Evolutionary conservation across 2,888 invertebrate species (phyloP).

Genomic region (Platycnemis pennipes): DNA sequence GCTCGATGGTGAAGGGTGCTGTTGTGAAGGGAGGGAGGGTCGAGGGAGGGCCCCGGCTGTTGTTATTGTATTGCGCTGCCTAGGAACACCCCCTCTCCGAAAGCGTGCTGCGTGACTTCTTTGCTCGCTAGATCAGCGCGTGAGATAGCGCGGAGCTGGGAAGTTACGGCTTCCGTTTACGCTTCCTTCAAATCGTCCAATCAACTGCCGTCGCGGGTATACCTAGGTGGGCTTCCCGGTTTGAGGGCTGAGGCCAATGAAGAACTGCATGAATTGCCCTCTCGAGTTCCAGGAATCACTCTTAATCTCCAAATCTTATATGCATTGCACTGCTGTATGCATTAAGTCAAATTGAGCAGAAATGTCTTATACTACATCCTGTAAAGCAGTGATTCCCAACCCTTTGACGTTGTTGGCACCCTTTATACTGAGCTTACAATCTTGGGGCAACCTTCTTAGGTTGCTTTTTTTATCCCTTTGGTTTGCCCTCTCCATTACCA

Average conservation of each 20-base stretch:
- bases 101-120: background rate
- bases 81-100: too few relatives aligned
- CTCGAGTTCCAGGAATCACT: background rate
- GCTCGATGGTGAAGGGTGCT: background rate
- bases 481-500: too few relatives aligned
- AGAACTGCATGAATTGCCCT: background rate
- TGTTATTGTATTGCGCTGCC: too few relatives aligned
- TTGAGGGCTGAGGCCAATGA: background rate
- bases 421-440: too few relatives aligned
- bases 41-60: too few relatives aligned
- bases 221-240: background rate
- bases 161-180: background rate
- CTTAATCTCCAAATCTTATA: background rate
- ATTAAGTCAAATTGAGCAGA: too few relatives aligned
- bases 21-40: background rate
- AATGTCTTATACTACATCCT: too few relatives aligned
- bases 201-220: background rate
- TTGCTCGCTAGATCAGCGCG: background rate
- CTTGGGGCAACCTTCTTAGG: too few relatives aligned
- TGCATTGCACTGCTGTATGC: too few relatives aligned
- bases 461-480: too few relatives aligned
- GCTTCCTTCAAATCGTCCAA: conserved; percentile 15
- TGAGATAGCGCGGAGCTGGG: background rate
- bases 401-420: too few relatives aligned
- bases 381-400: too few relatives aligned